Conservation (phyloP, 37 sponge, comb jelly and placozoan genomes). For the Oopsacas minuta region DNA sequence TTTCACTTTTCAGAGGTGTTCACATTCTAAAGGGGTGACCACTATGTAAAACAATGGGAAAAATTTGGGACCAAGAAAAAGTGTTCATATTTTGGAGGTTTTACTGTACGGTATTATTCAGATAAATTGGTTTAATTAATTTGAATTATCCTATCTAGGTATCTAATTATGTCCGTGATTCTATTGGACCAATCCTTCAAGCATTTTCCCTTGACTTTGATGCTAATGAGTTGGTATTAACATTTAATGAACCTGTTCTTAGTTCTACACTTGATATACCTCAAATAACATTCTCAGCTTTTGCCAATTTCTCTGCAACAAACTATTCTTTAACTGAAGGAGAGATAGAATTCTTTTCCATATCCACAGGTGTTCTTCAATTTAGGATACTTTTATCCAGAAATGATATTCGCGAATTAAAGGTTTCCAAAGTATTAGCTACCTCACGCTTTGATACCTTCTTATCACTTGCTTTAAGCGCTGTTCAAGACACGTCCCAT, state of each 20-base stretch:
- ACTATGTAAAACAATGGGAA: too few relatives aligned
- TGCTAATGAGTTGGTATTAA: constrained; percentile 44
- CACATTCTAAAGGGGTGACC: too few relatives aligned
- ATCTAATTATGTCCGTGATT: constrained; percentile 39
- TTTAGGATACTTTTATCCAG: background rate
- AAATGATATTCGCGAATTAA: background rate
- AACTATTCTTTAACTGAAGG: background rate
- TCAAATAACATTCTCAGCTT: constrained; percentile 31
- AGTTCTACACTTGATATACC: constrained; percentile 48
- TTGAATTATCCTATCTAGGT: background rate
- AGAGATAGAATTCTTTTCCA: background rate
- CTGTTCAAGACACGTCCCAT: background rate
- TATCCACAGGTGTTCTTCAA: background rate
- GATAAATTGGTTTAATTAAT: too few relatives aligned
- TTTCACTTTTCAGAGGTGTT: too few relatives aligned
- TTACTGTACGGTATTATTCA: too few relatives aligned
- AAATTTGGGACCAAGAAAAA: too few relatives aligned
- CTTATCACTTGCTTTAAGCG: background rate
- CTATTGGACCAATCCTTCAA: constrained; percentile 40
- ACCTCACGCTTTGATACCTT: background rate
- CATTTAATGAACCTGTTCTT: constrained; percentile 69
- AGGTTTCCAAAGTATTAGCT: background rate
- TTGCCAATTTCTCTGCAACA: background rate
- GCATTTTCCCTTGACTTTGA: constrained; percentile 50
- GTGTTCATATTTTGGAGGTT: too few relatives aligned